Evolutionary conservation across 2,113 vertebrate species (phyloP), one percentile per base, ranked within the genome.

Genomic region (Sturnus vulgaris): DNA sequence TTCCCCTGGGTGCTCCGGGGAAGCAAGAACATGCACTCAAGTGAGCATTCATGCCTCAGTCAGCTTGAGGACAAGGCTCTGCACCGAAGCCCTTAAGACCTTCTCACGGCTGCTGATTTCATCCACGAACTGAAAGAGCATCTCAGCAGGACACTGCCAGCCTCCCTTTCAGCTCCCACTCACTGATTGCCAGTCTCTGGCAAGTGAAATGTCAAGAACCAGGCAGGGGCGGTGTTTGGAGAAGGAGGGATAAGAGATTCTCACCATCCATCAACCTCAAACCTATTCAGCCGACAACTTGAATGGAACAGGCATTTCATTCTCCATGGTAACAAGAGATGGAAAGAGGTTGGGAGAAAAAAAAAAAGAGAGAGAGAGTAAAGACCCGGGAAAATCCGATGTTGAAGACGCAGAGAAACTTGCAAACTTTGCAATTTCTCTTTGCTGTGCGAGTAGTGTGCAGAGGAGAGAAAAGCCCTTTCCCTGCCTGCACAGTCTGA

Each of bases 251-350:
- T 95, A 93, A 96, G 92, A 95, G 93, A 97, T 97, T 97, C 97
- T 97, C 97, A 97, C 97, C 97, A 97, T 97, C 96, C 96, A 98
- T 98, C 97, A 98, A 96, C 96, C 96, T 95, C 96, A 96, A 97
- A 93, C 94, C 97, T 97, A 97, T 97, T 98, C 96, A 98, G 93
- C 57, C 50, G 63, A 94, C 93, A 89, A 90, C 86, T 91, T 97
- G 97, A 97, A 97, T 97, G 93, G 86, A 96, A 92, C 92, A 86
- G 80, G 95, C 95, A 95, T 97, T 97, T 96, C 96, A 95, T 96
- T 97, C 95, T 96, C 97, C 97, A 97, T 98, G 97, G 96, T 86
- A 97, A 98, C 97, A 65, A 80, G 89, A 80, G 93, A 97, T 95
- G 90, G 96, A 92, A 96, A 73, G 90, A 96, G 93, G 82, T 24